Evolutionary conservation across 1,140 invertebrate species (phyloP).

Genomic region (Megalopta genalis): DNA sequence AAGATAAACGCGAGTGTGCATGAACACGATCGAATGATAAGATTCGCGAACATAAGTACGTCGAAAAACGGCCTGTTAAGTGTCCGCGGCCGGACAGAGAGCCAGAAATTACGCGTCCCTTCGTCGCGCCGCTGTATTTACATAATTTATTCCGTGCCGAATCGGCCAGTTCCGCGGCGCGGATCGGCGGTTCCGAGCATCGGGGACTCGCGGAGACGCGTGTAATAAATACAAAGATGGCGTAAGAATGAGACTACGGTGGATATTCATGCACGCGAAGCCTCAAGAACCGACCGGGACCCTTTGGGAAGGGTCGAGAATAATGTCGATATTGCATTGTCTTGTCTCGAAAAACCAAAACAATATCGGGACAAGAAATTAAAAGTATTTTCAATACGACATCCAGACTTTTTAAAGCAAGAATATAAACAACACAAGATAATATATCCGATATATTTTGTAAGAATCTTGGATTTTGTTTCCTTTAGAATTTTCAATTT

Average conservation of each 20-base stretch:
- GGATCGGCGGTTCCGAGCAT: no score
- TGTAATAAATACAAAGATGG: slow-evolving; percentile 12
- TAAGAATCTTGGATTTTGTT: no score
- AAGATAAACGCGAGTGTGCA: not conserved
- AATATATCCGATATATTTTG: no score
- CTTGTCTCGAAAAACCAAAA: not conserved
- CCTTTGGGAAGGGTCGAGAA: no score
- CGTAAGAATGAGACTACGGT: slow-evolving; percentile 1
- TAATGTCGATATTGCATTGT: not conserved
- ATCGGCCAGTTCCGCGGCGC: not conserved
- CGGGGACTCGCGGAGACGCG: no score
- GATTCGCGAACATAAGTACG: not conserved
- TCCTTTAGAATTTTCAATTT: no score
- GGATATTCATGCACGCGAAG: not conserved
- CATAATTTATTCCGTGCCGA: slow-evolving; percentile 31
- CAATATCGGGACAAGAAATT: no score
- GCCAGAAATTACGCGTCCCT: slow-evolving; percentile 2
- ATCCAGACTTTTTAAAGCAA: no score
- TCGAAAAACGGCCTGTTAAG: not conserved
- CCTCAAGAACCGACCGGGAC: not conserved
- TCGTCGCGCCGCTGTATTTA: not conserved
- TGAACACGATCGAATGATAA: not conserved
- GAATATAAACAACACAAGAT: no score
- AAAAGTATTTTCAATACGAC: no score
- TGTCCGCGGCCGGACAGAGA: not conserved